phyloP scores from a whole-genome alignment of 2,888 invertebrate genomes.

The Crepidodera aurea region DNA sequence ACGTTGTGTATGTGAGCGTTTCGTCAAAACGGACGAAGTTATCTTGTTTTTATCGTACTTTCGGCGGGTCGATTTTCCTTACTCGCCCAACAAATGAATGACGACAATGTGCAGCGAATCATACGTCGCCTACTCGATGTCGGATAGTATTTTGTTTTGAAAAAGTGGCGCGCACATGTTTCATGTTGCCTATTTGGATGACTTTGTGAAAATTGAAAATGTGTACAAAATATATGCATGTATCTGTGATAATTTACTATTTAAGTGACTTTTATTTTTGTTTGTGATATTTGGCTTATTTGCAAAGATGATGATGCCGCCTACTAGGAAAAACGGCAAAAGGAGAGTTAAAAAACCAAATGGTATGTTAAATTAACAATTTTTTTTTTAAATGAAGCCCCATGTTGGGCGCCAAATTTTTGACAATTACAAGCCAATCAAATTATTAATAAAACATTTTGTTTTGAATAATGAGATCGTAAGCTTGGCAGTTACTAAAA shows the following conservation, averaged over 20 bases:
- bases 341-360: conserved; percentile 54
- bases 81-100: conserved; percentile 38
- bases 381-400: too few relatives aligned
- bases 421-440: too few relatives aligned
- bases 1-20: conserved; percentile 22
- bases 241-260: conserved; percentile 24
- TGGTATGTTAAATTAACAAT: conserved; percentile 51
- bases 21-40: conserved; percentile 2
- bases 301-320: conserved; percentile 44
- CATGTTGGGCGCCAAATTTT: neutral
- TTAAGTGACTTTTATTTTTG: conserved; percentile 26
- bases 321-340: conserved; percentile 50
- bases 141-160: conserved; percentile 41
- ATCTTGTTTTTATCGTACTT: conserved; percentile 14
- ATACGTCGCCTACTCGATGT: conserved; percentile 45
- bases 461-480: too few relatives aligned
- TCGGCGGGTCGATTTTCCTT: conserved; percentile 8
- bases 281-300: conserved; percentile 27
- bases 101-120: conserved; percentile 44
- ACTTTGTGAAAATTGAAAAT: conserved; percentile 18
- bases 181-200: conserved; percentile 2
- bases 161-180: conserved; percentile 27
- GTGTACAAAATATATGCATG: conserved; percentile 21
- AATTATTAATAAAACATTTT: too few relatives aligned
- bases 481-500: too few relatives aligned